Conservation (phyloP, 2,888 invertebrate genomes). For the Dendrolimus houi region DNA sequence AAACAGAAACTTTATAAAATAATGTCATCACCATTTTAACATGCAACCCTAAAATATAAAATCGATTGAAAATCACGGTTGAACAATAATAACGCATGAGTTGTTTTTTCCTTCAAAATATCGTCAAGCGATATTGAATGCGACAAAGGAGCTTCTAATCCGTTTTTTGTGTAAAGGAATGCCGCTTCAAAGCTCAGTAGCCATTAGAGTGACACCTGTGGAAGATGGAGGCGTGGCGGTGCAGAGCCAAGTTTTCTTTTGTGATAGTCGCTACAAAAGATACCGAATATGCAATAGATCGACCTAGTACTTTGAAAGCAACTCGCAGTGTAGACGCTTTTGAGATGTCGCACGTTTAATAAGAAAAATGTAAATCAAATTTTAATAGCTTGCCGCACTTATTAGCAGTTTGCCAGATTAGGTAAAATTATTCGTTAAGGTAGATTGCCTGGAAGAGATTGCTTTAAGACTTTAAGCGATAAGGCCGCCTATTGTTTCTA, state of each 20-base stretch:
- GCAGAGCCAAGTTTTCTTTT: background rate
- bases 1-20: background rate
- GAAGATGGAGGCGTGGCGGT: background rate
- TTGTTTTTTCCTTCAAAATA: background rate
- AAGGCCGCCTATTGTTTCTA: too few species aligned
- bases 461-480: too few species aligned
- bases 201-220: constrained; percentile 40
- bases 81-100: background rate
- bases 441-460: too few species aligned
- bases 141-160: background rate
- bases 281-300: too few species aligned
- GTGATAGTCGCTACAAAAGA: too few species aligned
- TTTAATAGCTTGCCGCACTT: too few species aligned
- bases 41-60: background rate
- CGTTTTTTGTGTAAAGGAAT: constrained; percentile 18
- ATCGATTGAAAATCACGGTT: background rate
- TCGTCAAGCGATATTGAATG: background rate
- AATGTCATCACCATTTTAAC: background rate
- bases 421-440: too few species aligned
- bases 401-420: too few species aligned
- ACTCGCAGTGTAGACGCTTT: too few species aligned
- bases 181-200: constrained; percentile 37
- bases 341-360: too few species aligned
- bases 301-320: too few species aligned
- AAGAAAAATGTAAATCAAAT: too few species aligned